A percentile compares a stretch with the other conserved stretches of the same genome.
Conservation (phyloP, 2,797 vertebrate genomes). For the Halcyon leucocephala region DNA sequence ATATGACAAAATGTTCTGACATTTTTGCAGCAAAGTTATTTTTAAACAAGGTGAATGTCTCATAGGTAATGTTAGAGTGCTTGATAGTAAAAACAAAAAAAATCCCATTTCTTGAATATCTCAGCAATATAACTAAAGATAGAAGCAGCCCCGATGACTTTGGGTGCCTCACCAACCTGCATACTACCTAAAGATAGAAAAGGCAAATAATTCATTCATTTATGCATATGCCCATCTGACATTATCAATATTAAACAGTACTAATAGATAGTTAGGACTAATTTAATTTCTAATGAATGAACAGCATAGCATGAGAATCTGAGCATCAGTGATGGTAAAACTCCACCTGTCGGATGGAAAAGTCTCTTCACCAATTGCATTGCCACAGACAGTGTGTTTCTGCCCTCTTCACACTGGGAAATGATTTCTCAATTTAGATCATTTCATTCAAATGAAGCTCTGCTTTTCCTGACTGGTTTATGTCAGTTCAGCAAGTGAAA, state of each 20-base stretch:
- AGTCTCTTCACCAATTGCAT: not conserved
- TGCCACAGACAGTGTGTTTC: not conserved
- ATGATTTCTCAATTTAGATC: not conserved
- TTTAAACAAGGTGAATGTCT: not conserved
- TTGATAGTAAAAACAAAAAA: not conserved
- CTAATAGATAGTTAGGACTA: not conserved
- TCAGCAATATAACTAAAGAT: not conserved
- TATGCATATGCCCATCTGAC: not conserved
- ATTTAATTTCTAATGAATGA: not conserved
- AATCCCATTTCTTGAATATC: not conserved
- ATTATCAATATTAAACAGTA: constrained; percentile 15
- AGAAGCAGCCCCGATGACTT: not conserved
- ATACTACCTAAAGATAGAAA: not conserved
- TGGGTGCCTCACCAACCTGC: not conserved
- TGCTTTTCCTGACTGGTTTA: not conserved
- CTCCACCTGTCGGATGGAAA: constrained; percentile 53
- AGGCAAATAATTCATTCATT: not conserved
- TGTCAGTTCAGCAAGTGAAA: not conserved
- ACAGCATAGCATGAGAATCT: not conserved
- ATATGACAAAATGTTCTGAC: not conserved
- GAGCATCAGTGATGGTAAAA: constrained; percentile 19
- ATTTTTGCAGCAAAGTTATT: not conserved
- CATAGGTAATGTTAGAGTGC: not conserved
- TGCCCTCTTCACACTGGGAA: not conserved
- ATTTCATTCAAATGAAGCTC: not conserved